Evolutionary conservation across 2,797 vertebrate genomes (phyloP).

Genomic region (Oryzias sinensis): DNA sequence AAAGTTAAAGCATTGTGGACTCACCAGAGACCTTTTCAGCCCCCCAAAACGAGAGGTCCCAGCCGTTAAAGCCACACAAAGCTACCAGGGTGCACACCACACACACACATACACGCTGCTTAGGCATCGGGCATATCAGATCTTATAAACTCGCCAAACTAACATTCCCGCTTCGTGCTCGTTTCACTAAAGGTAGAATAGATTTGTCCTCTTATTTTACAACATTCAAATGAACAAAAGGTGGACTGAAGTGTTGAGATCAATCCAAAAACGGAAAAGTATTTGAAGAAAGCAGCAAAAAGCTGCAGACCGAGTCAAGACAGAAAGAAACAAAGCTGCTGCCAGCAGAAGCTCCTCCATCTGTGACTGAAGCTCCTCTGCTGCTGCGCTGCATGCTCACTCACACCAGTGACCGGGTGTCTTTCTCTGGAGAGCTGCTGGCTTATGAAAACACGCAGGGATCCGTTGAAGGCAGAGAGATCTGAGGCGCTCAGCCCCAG

Average conservation of each 20-base stretch:
- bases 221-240: not conserved
- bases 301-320: no score
- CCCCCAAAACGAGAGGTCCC: no score
- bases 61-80: no score
- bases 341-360: not conserved
- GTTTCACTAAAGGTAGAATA: no score
- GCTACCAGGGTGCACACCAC: no score
- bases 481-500: not conserved
- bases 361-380: not conserved
- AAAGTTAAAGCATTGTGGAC: constrained; percentile 29
- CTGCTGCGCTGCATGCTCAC: not conserved
- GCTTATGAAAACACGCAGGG: not conserved
- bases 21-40: constrained; percentile 2
- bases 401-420: not conserved
- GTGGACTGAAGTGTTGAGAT: not conserved
- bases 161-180: no score
- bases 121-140: no score
- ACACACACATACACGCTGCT: no score
- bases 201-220: no score
- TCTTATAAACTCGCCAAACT: no score
- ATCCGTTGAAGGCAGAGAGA: not conserved
- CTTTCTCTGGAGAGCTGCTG: not conserved
- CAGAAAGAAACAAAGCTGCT: not conserved
- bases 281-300: not conserved
- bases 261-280: not conserved